Base-by-base conservation (phyloP, 2,888 invertebrate species). In the Drosophila neotestacea region DNA sequence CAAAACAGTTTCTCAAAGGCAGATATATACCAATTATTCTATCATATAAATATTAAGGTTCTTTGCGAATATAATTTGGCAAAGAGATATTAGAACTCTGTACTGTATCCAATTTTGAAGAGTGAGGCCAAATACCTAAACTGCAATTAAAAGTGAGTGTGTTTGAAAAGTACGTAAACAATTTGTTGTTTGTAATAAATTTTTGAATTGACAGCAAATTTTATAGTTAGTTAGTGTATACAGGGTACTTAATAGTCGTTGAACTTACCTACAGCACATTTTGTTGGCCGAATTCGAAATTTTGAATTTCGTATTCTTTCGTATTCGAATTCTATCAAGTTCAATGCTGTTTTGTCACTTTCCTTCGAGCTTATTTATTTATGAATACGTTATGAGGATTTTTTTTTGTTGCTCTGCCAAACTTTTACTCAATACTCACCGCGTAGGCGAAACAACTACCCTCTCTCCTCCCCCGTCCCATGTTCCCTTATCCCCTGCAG, bases 311-410 rank as follows among this genome's bases (percentile, higher is more conserved):
- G 39, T 41, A 34, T 32, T 27, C 44, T 16, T 59, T 30, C 58
- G 38, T 7, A 13, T 56, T 48, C 39, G 13, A 51, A 61, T 58
- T 46, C 54, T 61, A 47, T 64, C 68, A 74, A 77, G 63, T 74
- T 74, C 71, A 77, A 74, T 78, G 63, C 41, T 64, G 27, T 52
- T 63, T 65, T 41, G 61, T 61, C 60, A 61, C 62, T 62, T 70
- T 62, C 41, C 44, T 55, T 51, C 6, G 11, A 9, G 30, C 38
- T 9, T 51, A 48, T 71, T 61, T 68, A 67, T 73, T 52, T 79
- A 60, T 73, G 60, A 52, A 32, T 22, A 16, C 7, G 6, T 32
- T 34, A 44, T 59, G 59, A 48, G 65, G 47, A 48, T 44, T 59
- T 52, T 52, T 34, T 34, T 28, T 47, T 50, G 42, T 39, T 62